phyloP scores from a whole-genome alignment of 1,140 invertebrate genomes.

The Halotydeus destructor region DNA sequence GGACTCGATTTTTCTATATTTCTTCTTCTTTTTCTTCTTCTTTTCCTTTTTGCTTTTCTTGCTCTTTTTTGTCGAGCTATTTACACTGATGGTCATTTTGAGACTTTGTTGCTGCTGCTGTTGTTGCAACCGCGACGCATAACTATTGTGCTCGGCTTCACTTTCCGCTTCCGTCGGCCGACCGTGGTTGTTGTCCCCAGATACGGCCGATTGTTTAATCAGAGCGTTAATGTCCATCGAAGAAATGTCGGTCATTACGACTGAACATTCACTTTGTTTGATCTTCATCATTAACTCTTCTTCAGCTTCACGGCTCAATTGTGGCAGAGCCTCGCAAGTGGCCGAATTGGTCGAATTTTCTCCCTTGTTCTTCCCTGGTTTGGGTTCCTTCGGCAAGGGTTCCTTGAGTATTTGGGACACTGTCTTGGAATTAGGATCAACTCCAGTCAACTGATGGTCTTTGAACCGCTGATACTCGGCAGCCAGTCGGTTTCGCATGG shows the following conservation, averaged over 20 bases:
- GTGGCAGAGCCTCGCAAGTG: neutral
- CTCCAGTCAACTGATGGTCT: constrained; percentile 1
- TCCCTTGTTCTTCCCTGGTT: neutral
- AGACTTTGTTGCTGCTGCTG: too few species aligned
- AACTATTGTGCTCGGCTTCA: too few species aligned
- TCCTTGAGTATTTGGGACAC: neutral
- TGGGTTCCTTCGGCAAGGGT: neutral
- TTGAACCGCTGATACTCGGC: constrained; percentile 1
- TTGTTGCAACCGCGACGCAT: too few species aligned
- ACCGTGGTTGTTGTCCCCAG: too few species aligned
- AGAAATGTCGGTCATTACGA: neutral
- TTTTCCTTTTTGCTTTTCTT: constrained; percentile 1
- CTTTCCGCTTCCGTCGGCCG: too few species aligned
- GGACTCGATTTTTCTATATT: neutral
- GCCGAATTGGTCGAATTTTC: neutral
- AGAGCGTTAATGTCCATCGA: neutral
- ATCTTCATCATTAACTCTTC: constrained; percentile 4
- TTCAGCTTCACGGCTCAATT: neutral
- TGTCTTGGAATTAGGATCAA: neutral
- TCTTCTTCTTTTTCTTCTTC: too few species aligned
- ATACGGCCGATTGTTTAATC: neutral
- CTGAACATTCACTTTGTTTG: constrained; percentile 2
- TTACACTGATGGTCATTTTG: too few species aligned
- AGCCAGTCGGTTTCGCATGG: neutral
- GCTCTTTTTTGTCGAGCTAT: neutral